Base-by-base conservation (phyloP, 2,797 vertebrate genomes). In the Neopelma chrysocephalum region DNA sequence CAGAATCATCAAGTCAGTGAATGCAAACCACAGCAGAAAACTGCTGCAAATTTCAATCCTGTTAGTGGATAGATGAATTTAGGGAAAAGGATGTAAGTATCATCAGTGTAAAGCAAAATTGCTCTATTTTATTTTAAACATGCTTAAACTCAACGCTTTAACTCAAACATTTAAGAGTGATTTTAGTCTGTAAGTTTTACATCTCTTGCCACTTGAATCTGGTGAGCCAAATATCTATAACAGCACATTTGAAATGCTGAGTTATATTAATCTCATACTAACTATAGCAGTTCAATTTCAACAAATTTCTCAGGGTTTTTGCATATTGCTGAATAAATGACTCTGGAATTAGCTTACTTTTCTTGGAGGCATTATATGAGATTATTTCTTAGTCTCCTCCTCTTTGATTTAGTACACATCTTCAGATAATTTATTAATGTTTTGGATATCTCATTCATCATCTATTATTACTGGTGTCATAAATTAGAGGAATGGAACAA, bases 351-450 rank as follows among this genome's bases (percentile, higher is more conserved):
- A 95, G 94, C 95, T 96, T 91, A 94, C 94, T 93, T 96, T 93
- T 95, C 94, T 96, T 97, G 92, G 57, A 96, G 86, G 91, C 93
- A 96, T 96, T 96, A 94, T 93, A 94, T 64, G 76, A 97, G 86
- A 96, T 96, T 95, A 96, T 94, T 97, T 89, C 92, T 93, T 79
- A 96, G 96, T 89, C 94, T 94, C 96, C 85, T 96, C 95, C 94
- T 95, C 96, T 95, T 96, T 97, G 96, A 97, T 96, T 97, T 97
- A 97, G 94, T 97, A 96, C 20, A 97, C 92, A 94, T 96, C 96
- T 96, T 96, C 93, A 96, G 96, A 91, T 97, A 97, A 97, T 97
- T 96, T 97, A 97, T 97, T 97, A 97, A 97, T 96, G 94, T 94
- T 96, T 91, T 96, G 89, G 91, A 94, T 97, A 96, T 96, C 94